These are phyloP conservation scores for Pampus argenteus DNA, from an alignment of 2,797 vertebrate genomes.

Conservation along the genomic window DNA sequence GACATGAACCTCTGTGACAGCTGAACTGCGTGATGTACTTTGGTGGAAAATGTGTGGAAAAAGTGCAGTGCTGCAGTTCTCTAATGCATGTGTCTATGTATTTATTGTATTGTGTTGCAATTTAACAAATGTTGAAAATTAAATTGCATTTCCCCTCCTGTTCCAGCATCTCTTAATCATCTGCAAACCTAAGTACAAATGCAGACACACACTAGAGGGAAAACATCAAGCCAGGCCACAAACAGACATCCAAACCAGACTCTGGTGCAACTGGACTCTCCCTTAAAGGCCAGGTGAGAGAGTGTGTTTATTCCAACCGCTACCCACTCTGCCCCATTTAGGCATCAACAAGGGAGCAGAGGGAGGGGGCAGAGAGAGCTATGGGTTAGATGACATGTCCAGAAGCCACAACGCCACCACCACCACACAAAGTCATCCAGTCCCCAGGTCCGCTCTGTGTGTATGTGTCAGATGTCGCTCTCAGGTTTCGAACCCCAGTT, in stretches of 20 bases:
- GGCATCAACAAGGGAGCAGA: constrained; percentile 32
- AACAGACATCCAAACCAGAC: constrained; percentile 1
- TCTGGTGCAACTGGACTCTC: constrained; percentile 36
- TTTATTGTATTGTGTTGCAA: constrained; percentile 15
- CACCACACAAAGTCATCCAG: constrained; percentile 69
- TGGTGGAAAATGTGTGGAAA: constrained; percentile 41
- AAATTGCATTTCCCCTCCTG: background rate
- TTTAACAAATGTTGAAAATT: constrained; percentile 4
- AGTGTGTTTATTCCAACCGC: constrained; percentile 51
- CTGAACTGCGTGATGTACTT: constrained; percentile 31
- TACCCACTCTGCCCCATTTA: constrained; percentile 51
- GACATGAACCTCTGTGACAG: constrained; percentile 54
- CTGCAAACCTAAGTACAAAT: constrained; percentile 1
- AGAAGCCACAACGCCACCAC: constrained; percentile 67
- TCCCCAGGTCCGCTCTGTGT: constrained; percentile 62
- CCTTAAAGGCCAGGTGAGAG: constrained; percentile 38
- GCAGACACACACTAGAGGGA: background rate
- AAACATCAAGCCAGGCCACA: background rate
- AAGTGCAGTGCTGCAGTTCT: constrained; percentile 27
- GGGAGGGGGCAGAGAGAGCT: constrained; percentile 45
- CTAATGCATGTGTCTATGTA: background rate
- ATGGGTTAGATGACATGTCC: constrained; percentile 74
- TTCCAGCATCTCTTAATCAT: background rate
- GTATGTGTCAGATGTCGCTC: constrained; percentile 80
- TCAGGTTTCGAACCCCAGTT: constrained; percentile 77